Evolutionary conservation across 2,113 vertebrate species (phyloP).

Genomic region (Lycaon pictus): DNA sequence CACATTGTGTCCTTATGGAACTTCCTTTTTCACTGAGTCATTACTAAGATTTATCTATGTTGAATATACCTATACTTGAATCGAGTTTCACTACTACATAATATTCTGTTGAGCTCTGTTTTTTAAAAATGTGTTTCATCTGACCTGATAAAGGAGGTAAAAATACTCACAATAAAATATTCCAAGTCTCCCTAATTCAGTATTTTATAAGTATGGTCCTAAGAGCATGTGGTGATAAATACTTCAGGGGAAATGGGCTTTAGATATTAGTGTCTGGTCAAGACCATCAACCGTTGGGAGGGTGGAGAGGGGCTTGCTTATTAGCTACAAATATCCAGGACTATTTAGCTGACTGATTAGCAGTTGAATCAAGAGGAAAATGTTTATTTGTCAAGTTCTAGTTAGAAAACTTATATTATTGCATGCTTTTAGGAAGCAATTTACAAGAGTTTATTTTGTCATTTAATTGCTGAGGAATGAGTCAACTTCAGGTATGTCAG

Average conservation of each 20-base stretch:
- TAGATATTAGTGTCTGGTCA: not conserved
- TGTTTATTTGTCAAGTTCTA: not conserved
- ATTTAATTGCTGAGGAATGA: not conserved
- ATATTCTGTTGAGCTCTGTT: not conserved
- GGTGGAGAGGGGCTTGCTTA: not conserved
- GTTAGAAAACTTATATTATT: not conserved
- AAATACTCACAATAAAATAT: not conserved
- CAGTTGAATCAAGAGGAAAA: constrained; percentile 38
- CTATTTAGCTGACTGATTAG: not conserved
- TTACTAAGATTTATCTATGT: not conserved
- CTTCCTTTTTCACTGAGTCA: not conserved
- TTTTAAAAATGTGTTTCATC: not conserved
- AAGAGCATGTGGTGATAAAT: not conserved
- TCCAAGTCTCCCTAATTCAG: not conserved
- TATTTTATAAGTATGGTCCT: not conserved
- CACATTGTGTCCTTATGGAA: not conserved
- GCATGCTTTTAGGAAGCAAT: not conserved
- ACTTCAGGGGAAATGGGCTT: not conserved
- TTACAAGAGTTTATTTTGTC: not conserved
- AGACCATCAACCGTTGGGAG: not conserved
- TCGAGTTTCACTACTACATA: not conserved
- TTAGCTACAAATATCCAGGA: constrained; percentile 21
- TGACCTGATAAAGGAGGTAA: not conserved
- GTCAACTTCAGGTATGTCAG: not conserved
- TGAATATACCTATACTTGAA: not conserved